phyloP scores from a whole-genome alignment of 2,113 vertebrate species.

The Microtus ochrogaster region DNA sequence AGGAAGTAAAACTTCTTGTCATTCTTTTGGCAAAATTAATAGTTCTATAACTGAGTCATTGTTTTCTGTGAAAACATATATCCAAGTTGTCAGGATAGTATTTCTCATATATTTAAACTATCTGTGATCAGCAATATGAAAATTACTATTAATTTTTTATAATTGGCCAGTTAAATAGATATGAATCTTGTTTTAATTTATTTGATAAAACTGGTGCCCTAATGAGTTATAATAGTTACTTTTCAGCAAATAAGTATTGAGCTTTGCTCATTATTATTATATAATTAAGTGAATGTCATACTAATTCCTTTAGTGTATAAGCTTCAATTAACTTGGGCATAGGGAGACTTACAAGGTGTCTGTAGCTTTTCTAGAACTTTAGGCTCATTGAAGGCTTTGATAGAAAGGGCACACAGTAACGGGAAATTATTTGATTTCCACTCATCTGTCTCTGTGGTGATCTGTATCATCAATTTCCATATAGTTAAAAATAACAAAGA shows the following conservation, averaged over 20 bases:
- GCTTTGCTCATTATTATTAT: not conserved
- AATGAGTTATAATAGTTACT: not conserved
- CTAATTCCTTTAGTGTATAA: not conserved
- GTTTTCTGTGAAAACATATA: not conserved
- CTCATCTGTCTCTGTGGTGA: not conserved
- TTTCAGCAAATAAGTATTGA: not conserved
- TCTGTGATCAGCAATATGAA: not conserved
- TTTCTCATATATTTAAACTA: not conserved
- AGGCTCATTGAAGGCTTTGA: not conserved
- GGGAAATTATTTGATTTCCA: not conserved
- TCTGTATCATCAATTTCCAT: not conserved
- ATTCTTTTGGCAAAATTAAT: not conserved
- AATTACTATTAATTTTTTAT: not conserved
- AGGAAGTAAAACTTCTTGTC: not conserved
- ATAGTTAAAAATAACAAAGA: not conserved
- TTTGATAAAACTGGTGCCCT: not conserved
- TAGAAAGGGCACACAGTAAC: not conserved
- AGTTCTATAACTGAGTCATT: not conserved
- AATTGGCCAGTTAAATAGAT: not conserved
- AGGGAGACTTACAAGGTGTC: not conserved
- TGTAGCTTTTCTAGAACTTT: not conserved
- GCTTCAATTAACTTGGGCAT: not conserved
- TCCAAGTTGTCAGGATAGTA: not conserved
- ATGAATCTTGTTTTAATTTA: not conserved
- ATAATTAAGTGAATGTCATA: not conserved